Evolutionary conservation across 2,113 vertebrate species (phyloP), one percentile per base, ranked within the genome.

Genomic region (Saccopteryx bilineata): DNA sequence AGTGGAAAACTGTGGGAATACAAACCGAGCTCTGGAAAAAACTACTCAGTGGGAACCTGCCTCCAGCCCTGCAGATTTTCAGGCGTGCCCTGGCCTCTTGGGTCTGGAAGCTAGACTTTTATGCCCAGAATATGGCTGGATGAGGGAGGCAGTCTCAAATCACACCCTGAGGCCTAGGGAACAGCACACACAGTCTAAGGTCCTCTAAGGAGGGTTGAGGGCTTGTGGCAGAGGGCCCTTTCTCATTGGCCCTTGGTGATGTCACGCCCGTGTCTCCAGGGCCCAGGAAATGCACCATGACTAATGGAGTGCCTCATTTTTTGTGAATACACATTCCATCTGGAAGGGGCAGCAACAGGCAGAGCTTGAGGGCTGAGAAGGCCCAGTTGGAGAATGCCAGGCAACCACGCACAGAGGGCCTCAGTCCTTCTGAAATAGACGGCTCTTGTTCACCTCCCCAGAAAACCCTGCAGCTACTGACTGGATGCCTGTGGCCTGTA

Each of bases 241-340:
- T 96, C 85, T 93, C 89, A 96, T 84, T 97, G 96, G 96, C 75
- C 80, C 69, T 85, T 93, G 93, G 56, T 97, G 97, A 98, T 96
- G 94, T 97, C 96, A 97, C 90, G 86, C 28, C 75, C 63, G 13
- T 91, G 87, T 97, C 94, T 97, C 95, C 46, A 92, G 94, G 95
- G 95, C 96, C 93, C 97, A 97, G 94, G 96, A 98, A 97, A 97
- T 95, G 86, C 93, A 83, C 96, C 88, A 63, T 97, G 96, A 98
- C 96, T 97, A 97, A 97, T 76, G 83, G 86, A 94, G 89, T 11
- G 10, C 78, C 94, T 95, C 91, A 18, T 58, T 82, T 58, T 82
- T 90, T 80, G 88, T 96, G 90, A 96, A 97, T 91, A 92, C 95
- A 96, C 95, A 96, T 94, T 96, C 88, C 96, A 86, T 83, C 90